Evolutionary conservation across 2,888 invertebrate species (phyloP).

Genomic region (Parochlus steinenii): DNA sequence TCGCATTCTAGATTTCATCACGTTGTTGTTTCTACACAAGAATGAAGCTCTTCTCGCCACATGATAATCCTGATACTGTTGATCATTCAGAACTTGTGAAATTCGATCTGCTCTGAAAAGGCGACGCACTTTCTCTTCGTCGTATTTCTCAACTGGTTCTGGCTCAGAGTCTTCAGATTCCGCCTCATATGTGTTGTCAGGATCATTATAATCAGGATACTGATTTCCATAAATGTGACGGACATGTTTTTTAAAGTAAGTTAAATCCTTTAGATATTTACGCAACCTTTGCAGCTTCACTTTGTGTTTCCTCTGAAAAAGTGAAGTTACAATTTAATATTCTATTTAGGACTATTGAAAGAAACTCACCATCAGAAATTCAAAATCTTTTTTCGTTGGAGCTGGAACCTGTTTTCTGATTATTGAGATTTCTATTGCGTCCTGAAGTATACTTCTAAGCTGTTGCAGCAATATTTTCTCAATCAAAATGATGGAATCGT

Average conservation of each 20-base stretch:
- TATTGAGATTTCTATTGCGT: slow-evolving; percentile 51
- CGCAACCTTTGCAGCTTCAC: slow-evolving; percentile 57
- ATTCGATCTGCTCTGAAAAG: slow-evolving; percentile 41
- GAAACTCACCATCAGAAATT: slow-evolving; percentile 72
- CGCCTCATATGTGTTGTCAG: slow-evolving; percentile 26
- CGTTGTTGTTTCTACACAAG: slow-evolving; percentile 34
- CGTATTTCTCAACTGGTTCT: slow-evolving; percentile 28
- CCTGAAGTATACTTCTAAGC: slow-evolving; percentile 56
- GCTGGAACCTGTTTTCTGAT: slow-evolving; percentile 43
- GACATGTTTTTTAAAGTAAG: slow-evolving; percentile 18
- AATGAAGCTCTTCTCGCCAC: slow-evolving; percentile 67
- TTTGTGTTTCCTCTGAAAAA: slow-evolving; percentile 66
- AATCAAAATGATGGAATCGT: slow-evolving; percentile 69
- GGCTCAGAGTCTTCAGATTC: slow-evolving; percentile 40
- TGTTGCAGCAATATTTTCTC: slow-evolving; percentile 74
- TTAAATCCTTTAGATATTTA: slow-evolving; percentile 49
- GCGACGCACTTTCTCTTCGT: slow-evolving; percentile 27
- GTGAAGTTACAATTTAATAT: no score
- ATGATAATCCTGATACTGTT: slow-evolving; percentile 58
- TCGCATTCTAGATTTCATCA: slow-evolving; percentile 39
- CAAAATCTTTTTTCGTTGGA: slow-evolving; percentile 43
- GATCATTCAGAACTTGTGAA: slow-evolving; percentile 36
- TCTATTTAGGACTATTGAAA: no score
- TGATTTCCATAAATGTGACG: slow-evolving; percentile 17
- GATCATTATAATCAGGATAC: slow-evolving; percentile 25